phyloP scores from a whole-genome alignment of 2,888 invertebrate species.

The Urechis unicinctus region DNA sequence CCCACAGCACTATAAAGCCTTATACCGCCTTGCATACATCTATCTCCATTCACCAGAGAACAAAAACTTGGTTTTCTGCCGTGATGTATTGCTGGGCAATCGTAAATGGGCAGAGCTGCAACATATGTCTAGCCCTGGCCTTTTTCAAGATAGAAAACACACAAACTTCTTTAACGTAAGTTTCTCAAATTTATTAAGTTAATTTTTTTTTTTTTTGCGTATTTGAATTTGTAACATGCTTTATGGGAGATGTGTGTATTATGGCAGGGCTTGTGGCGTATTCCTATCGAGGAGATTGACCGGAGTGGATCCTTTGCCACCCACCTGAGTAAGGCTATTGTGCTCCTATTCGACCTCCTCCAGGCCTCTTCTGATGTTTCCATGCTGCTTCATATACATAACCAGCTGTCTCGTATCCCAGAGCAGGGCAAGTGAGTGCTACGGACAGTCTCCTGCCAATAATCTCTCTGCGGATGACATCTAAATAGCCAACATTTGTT shows the following conservation, averaged over 20 bases:
- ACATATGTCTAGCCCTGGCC: conserved; percentile 65
- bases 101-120: conserved; percentile 31
- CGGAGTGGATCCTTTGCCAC: conserved; percentile 85
- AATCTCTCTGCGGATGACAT: too few relatives aligned
- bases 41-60: conserved; percentile 54
- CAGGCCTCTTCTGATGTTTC: conserved; percentile 73
- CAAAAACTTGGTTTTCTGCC: conserved; percentile 44
- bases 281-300: conserved; percentile 83
- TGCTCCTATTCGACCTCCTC: conserved; percentile 74
- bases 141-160: conserved; percentile 77
- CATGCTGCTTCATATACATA: conserved; percentile 70
- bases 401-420: conserved; percentile 72
- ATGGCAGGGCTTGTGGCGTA: conserved; percentile 80
- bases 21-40: conserved; percentile 79
- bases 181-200: background rate
- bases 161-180: conserved; percentile 80
- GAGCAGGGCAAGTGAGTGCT: conserved; percentile 76
- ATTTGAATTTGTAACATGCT: background rate
- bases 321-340: conserved; percentile 80
- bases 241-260: background rate
- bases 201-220: background rate
- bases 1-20: conserved; percentile 86
- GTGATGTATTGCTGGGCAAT: conserved; percentile 48
- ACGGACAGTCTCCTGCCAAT: too few relatives aligned
- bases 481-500: too few relatives aligned